Evolutionary conservation across 92 coral and sea anemone species (phyloP), one percentile per base, ranked within the genome.

Genomic region (Virgularia gustaviana): DNA sequence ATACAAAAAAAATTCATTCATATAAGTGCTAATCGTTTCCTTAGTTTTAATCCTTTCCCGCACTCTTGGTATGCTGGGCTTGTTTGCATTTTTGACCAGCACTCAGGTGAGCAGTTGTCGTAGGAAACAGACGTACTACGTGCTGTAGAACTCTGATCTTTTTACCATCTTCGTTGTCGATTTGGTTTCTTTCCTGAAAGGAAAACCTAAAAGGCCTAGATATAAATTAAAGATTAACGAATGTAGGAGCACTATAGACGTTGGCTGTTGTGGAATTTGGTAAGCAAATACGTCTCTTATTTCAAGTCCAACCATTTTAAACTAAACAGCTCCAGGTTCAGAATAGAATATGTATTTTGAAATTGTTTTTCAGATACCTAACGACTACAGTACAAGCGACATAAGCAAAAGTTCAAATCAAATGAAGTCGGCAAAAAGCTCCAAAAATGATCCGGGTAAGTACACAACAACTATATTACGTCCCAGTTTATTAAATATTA

Each of bases 361-460:
- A 36, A 25, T 25, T 15, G 28, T 22, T 11, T 52, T 5, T 3
- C 10, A 52, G 15, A 33, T 52, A 52, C 28, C 58, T 3, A 33
- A 9, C 28, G 30, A 47, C 18, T 52, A 12, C 8, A 12, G 57
- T 45, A 22, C 33, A 25, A 57, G n/a, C 30, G 38, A 44, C 28
- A 78, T 33, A 22, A 36, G 15, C 28, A 47, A 71, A 49, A 24
- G n/a, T n/a, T n/a, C n/a, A 41, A 31, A 73, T 70, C 66, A 27
- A 12, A 73, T 60, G 63, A 61, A 62, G 71, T 47, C 59, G 45
- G 57, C 78, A 53, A 80, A 80, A 59, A 73, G 71, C 49, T 72
- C 75, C 23, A 80, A 73, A 45, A 75, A 58, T 34, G 85, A 80
- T 39, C 80, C 85, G 9, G 65, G 85, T 80, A 44, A 80, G 85